phyloP scores from a whole-genome alignment of 2,797 vertebrate genomes.

The Sebastes matsubarae region DNA sequence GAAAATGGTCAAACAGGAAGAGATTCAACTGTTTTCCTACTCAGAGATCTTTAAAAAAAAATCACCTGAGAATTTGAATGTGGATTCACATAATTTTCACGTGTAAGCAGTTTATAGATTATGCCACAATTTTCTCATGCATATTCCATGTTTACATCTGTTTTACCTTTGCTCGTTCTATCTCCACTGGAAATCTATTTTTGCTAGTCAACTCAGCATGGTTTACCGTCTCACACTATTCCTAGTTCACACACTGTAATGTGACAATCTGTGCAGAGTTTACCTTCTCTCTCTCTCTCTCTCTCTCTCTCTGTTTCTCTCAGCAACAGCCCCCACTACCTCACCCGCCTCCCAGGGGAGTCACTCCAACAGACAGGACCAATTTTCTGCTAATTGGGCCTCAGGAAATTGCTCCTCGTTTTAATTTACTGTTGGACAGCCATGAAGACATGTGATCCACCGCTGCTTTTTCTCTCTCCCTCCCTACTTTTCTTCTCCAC shows the following conservation, averaged over 20 bases:
- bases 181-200: not conserved
- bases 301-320: conserved; percentile 11
- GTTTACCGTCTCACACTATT: not conserved
- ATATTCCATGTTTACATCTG: not conserved
- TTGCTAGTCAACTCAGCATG: not conserved
- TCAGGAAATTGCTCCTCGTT: conserved; percentile 88
- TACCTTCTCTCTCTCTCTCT: conserved; percentile 19
- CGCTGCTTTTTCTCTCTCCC: conserved; percentile 37
- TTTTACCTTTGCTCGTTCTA: not conserved
- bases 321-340: conserved; percentile 22
- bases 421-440: conserved; percentile 86
- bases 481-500: conserved; percentile 19
- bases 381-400: conserved; percentile 86
- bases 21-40: not conserved
- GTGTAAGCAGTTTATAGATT: not conserved
- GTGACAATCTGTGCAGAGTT: conserved; percentile 40
- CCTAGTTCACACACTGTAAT: conserved; percentile 31
- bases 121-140: not conserved
- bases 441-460: conserved; percentile 80
- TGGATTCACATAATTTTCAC: not conserved
- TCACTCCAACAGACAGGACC: conserved; percentile 81
- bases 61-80: not conserved
- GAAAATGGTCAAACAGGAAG: not conserved
- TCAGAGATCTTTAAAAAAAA: not conserved
- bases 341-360: conserved; percentile 59